Evolutionary conservation across 1,140 invertebrate species (phyloP), one percentile per base, ranked within the genome.

Genomic region (Pseudoatta argentina): DNA sequence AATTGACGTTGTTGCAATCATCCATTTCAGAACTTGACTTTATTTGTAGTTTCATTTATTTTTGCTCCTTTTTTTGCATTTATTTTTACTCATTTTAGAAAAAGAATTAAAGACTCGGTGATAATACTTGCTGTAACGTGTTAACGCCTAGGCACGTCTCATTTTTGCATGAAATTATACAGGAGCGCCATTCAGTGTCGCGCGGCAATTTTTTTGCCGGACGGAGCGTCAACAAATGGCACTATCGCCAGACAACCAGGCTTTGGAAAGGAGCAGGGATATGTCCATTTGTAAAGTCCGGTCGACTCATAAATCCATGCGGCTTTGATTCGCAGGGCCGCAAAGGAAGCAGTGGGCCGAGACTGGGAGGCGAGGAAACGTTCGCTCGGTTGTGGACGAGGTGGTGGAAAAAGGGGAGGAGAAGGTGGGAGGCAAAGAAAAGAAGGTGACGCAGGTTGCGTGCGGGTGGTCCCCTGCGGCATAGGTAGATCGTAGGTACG

Each of bases 401-500:
- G 3, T 18, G 53, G 57, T 59, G 55, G 59, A 85, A 39, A 72
- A 89, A n/a, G 82, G 67, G 44, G 64, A 87, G 85, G 86, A 79
- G 87, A 88, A 72, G 85, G 77, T 61, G 85, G 66, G 85, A 88
- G 88, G 87, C 86, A 91, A 89, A 89, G 87, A 88, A 90, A 88
- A 82, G 83, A 91, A 85, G 79, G 69, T 63, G 91, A 93, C 91
- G 91, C 88, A 89, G 89, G 89, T 92, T 93, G 91, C 93, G 89
- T 89, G 92, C 93, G 94, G 93, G 94, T 94, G 94, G 94, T 94
- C 94, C 91, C 92, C 93, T 89, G 89, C 88, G 92, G 92, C 93
- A 92, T 91, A 92, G 91, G 87, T 91, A 88, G 89, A 92, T 91
- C 86, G 77, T 86, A 71, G 85, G 85, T 87, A 92, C 92, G 88